Percentiles rank a stretch among this genome's conserved stretches.
Evolutionary conservation across 2,113 vertebrate genomes (phyloP).

Genomic region (Cygnus buccinator): DNA sequence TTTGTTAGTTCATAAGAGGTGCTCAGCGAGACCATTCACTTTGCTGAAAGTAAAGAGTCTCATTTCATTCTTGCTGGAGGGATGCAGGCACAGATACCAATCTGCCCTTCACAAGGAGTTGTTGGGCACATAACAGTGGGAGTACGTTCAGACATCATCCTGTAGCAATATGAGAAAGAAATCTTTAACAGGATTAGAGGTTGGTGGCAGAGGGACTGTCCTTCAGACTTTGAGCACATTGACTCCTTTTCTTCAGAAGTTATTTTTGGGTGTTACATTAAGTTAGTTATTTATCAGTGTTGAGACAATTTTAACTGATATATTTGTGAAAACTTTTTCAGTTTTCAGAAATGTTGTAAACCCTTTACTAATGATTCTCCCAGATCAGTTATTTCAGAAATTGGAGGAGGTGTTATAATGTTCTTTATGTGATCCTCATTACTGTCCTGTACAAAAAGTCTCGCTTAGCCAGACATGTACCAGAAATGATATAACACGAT

Average conservation of each 20-base stretch:
- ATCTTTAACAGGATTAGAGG: background rate
- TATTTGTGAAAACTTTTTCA: background rate
- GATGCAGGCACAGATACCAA: background rate
- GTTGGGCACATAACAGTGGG: background rate
- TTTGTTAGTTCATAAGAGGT: background rate
- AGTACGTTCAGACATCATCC: background rate
- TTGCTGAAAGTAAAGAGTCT: background rate
- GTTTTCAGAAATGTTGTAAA: background rate
- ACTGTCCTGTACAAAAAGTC: background rate
- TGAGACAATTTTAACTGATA: background rate
- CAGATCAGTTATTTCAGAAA: background rate
- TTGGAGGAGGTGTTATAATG: background rate
- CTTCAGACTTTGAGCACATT: background rate
- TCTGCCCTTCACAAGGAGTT: background rate
- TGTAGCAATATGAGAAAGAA: background rate
- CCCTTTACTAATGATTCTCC: background rate
- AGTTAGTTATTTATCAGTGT: background rate
- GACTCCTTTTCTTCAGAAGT: slow-evolving; percentile 6
- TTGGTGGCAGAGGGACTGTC: background rate
- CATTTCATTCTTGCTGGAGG: background rate
- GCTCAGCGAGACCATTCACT: background rate
- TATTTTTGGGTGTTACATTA: background rate
- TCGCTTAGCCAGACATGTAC: background rate
- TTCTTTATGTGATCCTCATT: background rate
- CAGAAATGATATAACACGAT: background rate